These are phyloP conservation scores for Ferdinandea cuprea DNA, from an alignment of 2,888 invertebrate species.

Conservation along the genomic window DNA sequence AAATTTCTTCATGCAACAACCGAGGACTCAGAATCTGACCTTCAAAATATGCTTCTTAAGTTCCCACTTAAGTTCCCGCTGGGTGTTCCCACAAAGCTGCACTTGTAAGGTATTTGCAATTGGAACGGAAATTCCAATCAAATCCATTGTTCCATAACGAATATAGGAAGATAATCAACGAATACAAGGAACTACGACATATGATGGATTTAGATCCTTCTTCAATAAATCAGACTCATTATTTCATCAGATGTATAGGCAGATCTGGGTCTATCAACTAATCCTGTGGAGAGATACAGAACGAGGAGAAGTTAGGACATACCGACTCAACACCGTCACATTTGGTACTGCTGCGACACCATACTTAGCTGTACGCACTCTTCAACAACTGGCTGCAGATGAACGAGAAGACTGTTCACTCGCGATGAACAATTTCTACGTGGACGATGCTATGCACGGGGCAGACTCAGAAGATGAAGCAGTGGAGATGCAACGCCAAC, in stretches of 20 bases:
- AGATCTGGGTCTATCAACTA: conserved; percentile 45
- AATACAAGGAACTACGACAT: background rate
- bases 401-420: conserved; percentile 17
- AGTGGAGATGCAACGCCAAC: background rate
- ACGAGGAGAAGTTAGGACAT: background rate
- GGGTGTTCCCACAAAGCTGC: too few relatives aligned
- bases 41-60: background rate
- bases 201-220: background rate
- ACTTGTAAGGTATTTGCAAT: too few relatives aligned
- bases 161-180: too few relatives aligned
- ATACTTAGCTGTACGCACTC: too few relatives aligned
- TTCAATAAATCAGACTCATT: background rate
- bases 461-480: conserved; percentile 18
- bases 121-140: too few relatives aligned
- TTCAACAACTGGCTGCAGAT: background rate
- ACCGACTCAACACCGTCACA: background rate
- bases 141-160: background rate
- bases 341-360: too few relatives aligned
- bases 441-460: conserved; percentile 19
- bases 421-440: conserved; percentile 1
- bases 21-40: background rate
- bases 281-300: conserved; percentile 18
- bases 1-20: background rate
- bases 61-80: too few relatives aligned
- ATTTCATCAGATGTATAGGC: conserved; percentile 58